phyloP scores from a whole-genome alignment of 2,888 invertebrate species.

The Meteorus colon region DNA sequence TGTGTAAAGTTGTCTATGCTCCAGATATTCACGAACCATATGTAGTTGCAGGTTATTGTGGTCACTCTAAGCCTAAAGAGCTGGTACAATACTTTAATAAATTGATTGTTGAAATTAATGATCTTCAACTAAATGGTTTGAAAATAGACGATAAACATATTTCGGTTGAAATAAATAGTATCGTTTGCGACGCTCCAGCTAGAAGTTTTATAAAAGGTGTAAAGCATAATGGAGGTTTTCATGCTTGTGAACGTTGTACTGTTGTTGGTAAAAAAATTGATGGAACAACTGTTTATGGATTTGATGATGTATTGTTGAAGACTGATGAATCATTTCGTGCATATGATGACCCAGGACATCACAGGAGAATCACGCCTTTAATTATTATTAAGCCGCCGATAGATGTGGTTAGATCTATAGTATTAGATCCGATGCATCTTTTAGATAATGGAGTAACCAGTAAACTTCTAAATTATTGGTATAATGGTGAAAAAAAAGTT shows the following conservation, averaged over 20 bases:
- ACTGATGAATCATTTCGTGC: slow-evolving; percentile 43
- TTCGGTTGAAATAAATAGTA: slow-evolving; percentile 38
- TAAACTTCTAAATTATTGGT: slow-evolving; percentile 14
- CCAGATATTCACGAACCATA: slow-evolving; percentile 48
- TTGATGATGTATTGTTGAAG: neutral
- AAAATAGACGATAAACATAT: slow-evolving; percentile 18
- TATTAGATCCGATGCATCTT: slow-evolving; percentile 46
- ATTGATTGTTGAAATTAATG: slow-evolving; percentile 44
- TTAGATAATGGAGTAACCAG: slow-evolving; percentile 38
- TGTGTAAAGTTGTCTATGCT: slow-evolving; percentile 39
- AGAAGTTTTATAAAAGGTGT: slow-evolving; percentile 41
- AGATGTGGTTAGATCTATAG: slow-evolving; percentile 33
- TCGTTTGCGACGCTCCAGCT: slow-evolving; percentile 47
- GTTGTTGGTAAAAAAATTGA: slow-evolving; percentile 31
- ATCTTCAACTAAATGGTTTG: slow-evolving; percentile 32
- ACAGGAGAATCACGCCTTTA: slow-evolving; percentile 32
- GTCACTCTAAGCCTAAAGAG: slow-evolving; percentile 34
- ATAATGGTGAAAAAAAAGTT: too few species aligned
- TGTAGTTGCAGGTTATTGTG: slow-evolving; percentile 46
- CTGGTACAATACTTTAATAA: slow-evolving; percentile 31
- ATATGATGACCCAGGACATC: slow-evolving; percentile 42
- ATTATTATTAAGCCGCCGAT: slow-evolving; percentile 34
- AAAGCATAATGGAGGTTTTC: slow-evolving; percentile 41
- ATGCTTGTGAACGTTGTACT: slow-evolving; percentile 42
- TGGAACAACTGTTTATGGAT: slow-evolving; percentile 28